Evolutionary conservation across 2,113 vertebrate species (phyloP).

Genomic region (Myanophis thanlyinensis): DNA sequence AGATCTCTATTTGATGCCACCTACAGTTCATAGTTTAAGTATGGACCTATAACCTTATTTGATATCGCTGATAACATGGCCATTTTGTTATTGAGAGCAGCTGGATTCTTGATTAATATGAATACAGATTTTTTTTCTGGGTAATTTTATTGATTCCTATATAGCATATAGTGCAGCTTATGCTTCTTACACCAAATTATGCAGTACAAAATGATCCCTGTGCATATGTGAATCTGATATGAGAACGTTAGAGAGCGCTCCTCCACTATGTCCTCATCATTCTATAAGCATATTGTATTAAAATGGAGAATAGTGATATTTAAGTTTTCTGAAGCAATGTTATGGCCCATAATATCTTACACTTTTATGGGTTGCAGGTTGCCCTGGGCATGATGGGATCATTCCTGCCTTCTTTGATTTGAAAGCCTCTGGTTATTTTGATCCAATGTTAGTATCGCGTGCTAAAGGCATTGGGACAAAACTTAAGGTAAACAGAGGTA

Average conservation of each 20-base stretch:
- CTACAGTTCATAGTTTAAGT: not conserved
- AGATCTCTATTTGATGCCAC: not conserved
- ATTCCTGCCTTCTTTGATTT: slow-evolving; percentile 82
- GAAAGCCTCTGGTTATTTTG: slow-evolving; percentile 79
- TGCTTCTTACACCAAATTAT: not conserved
- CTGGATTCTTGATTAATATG: not conserved
- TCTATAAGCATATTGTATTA: not conserved
- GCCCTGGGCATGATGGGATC: slow-evolving; percentile 71
- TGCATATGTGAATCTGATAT: not conserved
- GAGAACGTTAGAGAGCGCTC: not conserved
- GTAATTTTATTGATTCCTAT: not conserved
- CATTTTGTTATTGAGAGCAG: not conserved
- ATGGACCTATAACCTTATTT: not conserved
- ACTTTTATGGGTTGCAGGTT: slow-evolving; percentile 63
- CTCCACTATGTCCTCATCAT: not conserved
- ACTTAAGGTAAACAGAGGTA: slow-evolving; percentile 74
- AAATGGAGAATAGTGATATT: not conserved
- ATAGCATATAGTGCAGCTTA: not conserved
- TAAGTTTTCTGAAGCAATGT: not conserved
- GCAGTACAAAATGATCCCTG: not conserved
- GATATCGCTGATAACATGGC: not conserved
- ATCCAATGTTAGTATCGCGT: slow-evolving; percentile 84
- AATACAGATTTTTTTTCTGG: not conserved
- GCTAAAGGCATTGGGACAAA: slow-evolving; percentile 85
- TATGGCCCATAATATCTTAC: not conserved